Conservation (phyloP, 2,797 vertebrate species). For the Oreortyx pictus region DNA sequence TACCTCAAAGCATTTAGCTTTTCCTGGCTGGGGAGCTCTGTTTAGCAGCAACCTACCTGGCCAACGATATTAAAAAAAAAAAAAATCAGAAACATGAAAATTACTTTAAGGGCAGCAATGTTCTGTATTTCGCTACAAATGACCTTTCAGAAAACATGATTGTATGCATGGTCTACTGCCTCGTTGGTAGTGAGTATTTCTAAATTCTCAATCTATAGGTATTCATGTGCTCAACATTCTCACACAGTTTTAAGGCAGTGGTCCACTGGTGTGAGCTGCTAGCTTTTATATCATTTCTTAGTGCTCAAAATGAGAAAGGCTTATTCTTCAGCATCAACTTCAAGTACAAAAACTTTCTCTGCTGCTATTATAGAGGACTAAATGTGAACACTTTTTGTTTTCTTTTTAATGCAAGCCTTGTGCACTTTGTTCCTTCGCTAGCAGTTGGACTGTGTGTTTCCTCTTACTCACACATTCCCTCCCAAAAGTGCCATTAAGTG, state of each 20-base stretch:
- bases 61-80: neutral
- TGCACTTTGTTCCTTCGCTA: slow-evolving; percentile 12
- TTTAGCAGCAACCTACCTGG: neutral
- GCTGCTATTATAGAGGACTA: neutral
- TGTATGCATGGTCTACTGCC: neutral
- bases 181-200: neutral
- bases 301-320: neutral
- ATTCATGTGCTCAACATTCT: neutral
- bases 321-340: slow-evolving; percentile 10
- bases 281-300: neutral
- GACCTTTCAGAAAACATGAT: neutral
- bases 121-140: slow-evolving; percentile 19
- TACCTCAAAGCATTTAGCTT: neutral
- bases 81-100: neutral
- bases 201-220: neutral
- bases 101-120: neutral
- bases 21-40: neutral
- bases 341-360: neutral
- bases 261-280: neutral
- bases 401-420: neutral
- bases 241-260: neutral
- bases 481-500: slow-evolving; percentile 15
- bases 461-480: slow-evolving; percentile 58
- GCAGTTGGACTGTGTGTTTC: neutral
- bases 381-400: neutral